Evolutionary conservation across 37 sponge, comb jelly and placozoan genomes (phyloP).

Genomic region (Chondrosia reniformis): DNA sequence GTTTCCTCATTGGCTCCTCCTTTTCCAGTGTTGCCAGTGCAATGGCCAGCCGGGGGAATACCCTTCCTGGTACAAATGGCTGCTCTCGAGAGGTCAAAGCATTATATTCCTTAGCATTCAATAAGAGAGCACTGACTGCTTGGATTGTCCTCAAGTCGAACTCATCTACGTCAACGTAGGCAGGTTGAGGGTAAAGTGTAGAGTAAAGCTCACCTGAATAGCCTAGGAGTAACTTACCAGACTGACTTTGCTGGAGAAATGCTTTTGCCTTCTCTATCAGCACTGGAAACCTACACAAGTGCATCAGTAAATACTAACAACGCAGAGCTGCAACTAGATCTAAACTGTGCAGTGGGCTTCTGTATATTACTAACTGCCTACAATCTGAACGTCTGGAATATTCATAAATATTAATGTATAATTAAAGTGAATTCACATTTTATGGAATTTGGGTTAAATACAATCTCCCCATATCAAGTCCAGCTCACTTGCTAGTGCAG

Average conservation of each 20-base stretch:
- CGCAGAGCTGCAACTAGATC: neutral
- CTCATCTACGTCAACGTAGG: neutral
- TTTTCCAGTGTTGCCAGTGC: conserved; percentile 40
- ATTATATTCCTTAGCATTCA: conserved; percentile 55
- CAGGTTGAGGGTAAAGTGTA: neutral
- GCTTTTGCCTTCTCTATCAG: conserved; percentile 47
- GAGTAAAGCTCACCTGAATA: neutral
- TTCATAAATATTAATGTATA: no score
- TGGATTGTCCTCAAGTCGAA: conserved; percentile 23
- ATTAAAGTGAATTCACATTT: no score
- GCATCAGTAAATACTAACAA: neutral
- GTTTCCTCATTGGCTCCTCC: conserved; percentile 39
- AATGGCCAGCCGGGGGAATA: conserved; percentile 48
- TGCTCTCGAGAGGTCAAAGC: conserved; percentile 33
- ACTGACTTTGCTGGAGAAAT: conserved; percentile 28
- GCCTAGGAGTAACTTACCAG: neutral
- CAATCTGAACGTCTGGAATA: neutral
- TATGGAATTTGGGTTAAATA: no score
- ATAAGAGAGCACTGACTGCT: conserved; percentile 64
- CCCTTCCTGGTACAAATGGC: conserved; percentile 26
- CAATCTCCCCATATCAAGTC: no score
- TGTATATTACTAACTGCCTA: neutral
- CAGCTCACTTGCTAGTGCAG: conserved; percentile 9
- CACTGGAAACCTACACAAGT: neutral
- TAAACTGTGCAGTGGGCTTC: neutral